phyloP scores from a whole-genome alignment of 2,113 vertebrate species.

The Camelus bactrianus region DNA sequence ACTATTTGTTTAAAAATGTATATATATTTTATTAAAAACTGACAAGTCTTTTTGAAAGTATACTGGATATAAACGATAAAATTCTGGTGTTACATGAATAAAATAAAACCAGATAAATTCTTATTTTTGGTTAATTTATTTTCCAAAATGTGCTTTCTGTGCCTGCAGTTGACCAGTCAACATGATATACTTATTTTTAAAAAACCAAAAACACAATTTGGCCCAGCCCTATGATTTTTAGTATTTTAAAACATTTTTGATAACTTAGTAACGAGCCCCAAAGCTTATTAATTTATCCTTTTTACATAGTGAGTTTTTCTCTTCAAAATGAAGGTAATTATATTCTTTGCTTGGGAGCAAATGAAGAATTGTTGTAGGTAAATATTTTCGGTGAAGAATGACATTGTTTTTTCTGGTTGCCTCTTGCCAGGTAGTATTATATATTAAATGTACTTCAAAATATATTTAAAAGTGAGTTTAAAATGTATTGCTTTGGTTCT shows the following conservation, averaged over 20 bases:
- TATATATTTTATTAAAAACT: slow-evolving; percentile 47
- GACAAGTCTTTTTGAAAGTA: slow-evolving; percentile 11
- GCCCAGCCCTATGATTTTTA: not conserved
- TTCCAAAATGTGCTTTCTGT: slow-evolving; percentile 42
- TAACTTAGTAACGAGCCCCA: not conserved
- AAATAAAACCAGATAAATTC: slow-evolving; percentile 18
- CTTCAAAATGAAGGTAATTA: slow-evolving; percentile 27
- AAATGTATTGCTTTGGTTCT: slow-evolving; percentile 4
- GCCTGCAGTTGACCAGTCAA: not conserved
- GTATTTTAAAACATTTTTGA: slow-evolving; percentile 35
- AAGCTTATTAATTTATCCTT: not conserved
- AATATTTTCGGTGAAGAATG: slow-evolving; percentile 34
- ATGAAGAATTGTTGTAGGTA: not conserved
- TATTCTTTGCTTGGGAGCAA: slow-evolving; percentile 4
- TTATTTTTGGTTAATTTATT: slow-evolving; percentile 1
- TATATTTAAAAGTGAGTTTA: slow-evolving; percentile 10
- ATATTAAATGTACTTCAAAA: not conserved
- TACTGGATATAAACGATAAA: not conserved
- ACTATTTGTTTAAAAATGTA: slow-evolving; percentile 22
- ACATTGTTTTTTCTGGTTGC: not conserved
- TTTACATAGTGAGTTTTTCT: slow-evolving; percentile 28
- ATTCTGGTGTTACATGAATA: not conserved
- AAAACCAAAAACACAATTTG: not conserved
- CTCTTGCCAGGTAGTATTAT: not conserved
- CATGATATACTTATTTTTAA: not conserved